Evolutionary conservation across 2,113 vertebrate species (phyloP).

Genomic region (Ageneiosus marmoratus): DNA sequence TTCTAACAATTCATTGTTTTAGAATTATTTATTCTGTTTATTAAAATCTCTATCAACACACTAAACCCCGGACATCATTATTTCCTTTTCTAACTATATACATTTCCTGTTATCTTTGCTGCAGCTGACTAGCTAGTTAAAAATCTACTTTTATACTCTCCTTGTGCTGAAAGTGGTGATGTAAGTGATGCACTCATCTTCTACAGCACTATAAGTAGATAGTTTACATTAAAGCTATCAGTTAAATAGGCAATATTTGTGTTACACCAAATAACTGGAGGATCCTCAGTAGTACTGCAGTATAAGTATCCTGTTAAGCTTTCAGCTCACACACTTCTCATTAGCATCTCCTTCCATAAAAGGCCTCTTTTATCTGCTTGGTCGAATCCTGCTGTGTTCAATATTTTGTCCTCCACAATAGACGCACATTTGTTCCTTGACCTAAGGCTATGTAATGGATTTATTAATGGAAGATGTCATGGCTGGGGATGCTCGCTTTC

Average conservation of each 20-base stretch:
- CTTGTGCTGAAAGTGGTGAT: background rate
- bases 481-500: constrained; percentile 24
- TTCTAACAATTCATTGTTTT: background rate
- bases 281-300: background rate
- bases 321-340: background rate
- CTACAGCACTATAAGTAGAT: background rate
- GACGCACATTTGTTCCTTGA: constrained; percentile 42
- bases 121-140: background rate
- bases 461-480: constrained; percentile 52
- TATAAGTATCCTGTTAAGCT: constrained; percentile 18
- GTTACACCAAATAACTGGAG: background rate
- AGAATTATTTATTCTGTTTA: too few species aligned
- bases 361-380: constrained; percentile 16
- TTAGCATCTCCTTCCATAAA: constrained; percentile 28
- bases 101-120: background rate
- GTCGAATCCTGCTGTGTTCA: constrained; percentile 26
- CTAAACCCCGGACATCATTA: background rate
- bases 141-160: background rate
- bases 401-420: constrained; percentile 33
- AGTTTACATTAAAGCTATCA: background rate
- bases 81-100: background rate
- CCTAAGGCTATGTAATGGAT: constrained; percentile 46
- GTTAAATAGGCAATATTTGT: background rate
- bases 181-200: background rate
- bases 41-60: background rate